Evolutionary conservation across 1,140 invertebrate species (phyloP), one percentile per base, ranked within the genome.

Genomic region (Andrena cerasifolii): DNA sequence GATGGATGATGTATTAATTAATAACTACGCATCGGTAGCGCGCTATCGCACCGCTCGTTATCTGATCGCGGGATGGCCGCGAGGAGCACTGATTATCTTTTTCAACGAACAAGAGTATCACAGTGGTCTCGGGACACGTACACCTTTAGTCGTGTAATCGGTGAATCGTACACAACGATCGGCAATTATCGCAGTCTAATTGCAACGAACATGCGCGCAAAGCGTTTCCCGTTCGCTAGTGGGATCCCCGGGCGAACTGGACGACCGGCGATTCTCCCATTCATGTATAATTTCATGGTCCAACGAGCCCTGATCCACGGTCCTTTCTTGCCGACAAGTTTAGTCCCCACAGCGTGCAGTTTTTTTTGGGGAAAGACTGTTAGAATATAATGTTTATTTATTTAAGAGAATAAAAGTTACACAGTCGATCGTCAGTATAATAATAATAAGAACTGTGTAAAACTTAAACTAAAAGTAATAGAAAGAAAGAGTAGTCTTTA

Each of bases 251-350:
- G 21, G 26, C 10, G 49, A 63, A 62, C 43, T 58, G 31, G 51
- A 81, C 31, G 61, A 72, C 36, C 28, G 79, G 62, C 62, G 45
- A 54, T 81, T 66, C 47, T 58, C 10, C 26, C 58, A 76, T 68
- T 82, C 65, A 49, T 65, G 75, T 31, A 65, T 63, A 70, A 82
- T 80, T 82, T 82, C 56, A 68, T 40, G 70, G 68, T 62, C 53
- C 71, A 28, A 51, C 58, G 71, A 36, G 26, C 56, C 12, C 16
- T 62, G n/a, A n/a, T 51, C 43, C 33, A 62, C 28, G 53, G 28
- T 67, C 26, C 21, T 21, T 51, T 63, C 28, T 74, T 31, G 54
- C n/a, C n/a, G 28, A 16, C 26, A 24, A 45, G 47, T 61, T 45
- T 68, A 21, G 28, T 47, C 53, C 51, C 10, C 24, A 36, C 14